Base-by-base conservation (phyloP, 2,113 vertebrate genomes). In the Syngnathus floridae region DNA sequence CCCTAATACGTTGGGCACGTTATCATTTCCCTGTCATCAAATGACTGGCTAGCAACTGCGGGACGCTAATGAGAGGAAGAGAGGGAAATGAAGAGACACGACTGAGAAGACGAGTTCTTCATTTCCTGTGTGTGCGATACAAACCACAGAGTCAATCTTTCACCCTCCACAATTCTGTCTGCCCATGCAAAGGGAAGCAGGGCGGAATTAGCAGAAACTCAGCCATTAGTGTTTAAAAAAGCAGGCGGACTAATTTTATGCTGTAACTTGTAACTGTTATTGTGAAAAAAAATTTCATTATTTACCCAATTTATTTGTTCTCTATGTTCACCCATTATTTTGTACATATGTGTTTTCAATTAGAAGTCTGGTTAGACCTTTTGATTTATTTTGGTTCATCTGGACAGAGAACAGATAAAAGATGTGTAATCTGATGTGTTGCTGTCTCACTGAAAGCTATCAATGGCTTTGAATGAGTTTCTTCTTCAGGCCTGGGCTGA, bases 1-100 rank as follows among this genome's bases (percentile, higher is more conserved):
- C 92, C 91, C 91, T 92, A 93, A 93, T 92, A 91, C 91, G 83
- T 86, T 89, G 85, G 89, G 91, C 91, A 94, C 91, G 89, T 91
- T 98, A 96, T 98, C 93, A 98, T 98, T 97, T 98, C 91, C 93
- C 91, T 92, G 94, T 96, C 96, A 93, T 90, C 91, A 94, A 94
- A 95, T 96, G 92, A 95, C 90, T 93, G 93, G 93, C 94, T 94
- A 91, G 92, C 88, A 93, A 92, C 93, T 91, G 90, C 88, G 5
- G 86, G 73, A 65, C 81, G 36, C 76, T 92, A 91, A 91, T 95
- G 93, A 95, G 93, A 92, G 92, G 93, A 95, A 94, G 94, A 91
- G 73, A 92, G 90, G 86, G 71, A 91, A 92, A 94, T 91, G 92
- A 94, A 92, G 91, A 90, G 92, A 87, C 89, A 65, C 90, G 91